These are phyloP conservation scores for Spea hammondii DNA, from an alignment of 2,797 vertebrate genomes.

Conservation along the genomic window DNA sequence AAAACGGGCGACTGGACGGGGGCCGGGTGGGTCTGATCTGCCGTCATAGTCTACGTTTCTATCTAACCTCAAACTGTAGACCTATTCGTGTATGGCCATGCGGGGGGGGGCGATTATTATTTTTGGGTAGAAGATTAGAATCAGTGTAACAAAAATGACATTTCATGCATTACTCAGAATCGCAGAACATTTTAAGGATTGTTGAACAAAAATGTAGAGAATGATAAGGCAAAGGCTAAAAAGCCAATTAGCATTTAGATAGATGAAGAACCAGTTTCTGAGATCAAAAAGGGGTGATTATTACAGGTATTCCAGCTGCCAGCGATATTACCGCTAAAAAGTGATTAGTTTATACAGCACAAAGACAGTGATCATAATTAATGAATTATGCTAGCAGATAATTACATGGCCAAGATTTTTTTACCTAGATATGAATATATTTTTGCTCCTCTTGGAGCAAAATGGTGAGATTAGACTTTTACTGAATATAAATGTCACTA, in stretches of 20 bases:
- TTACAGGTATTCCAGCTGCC: slow-evolving; percentile 38
- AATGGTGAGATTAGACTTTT: too few relatives aligned
- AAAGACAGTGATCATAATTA: slow-evolving; percentile 38
- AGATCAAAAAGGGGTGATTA: slow-evolving; percentile 46
- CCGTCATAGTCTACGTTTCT: too few relatives aligned
- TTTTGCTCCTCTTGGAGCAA: too few relatives aligned
- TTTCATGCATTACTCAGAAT: slow-evolving; percentile 35
- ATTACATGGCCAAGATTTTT: slow-evolving; percentile 11
- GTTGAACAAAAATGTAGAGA: slow-evolving; percentile 17
- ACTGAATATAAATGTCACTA: too few relatives aligned
- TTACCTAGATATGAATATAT: background rate
- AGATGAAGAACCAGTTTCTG: slow-evolving; percentile 36
- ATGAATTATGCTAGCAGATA: slow-evolving; percentile 41
- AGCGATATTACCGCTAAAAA: slow-evolving; percentile 14
- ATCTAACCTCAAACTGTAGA: too few relatives aligned
- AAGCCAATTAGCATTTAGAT: slow-evolving; percentile 52
- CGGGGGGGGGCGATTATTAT: background rate
- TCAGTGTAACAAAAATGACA: slow-evolving; percentile 35
- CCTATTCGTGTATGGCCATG: background rate
- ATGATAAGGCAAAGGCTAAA: slow-evolving; percentile 45
- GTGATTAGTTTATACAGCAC: slow-evolving; percentile 38
- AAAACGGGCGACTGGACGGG: too few relatives aligned
- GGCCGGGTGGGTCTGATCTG: too few relatives aligned
- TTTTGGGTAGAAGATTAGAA: slow-evolving; percentile 15
- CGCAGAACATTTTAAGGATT: slow-evolving; percentile 29